Conservation (phyloP, 2,888 invertebrate genomes). For the Lycia hirtaria region DNA sequence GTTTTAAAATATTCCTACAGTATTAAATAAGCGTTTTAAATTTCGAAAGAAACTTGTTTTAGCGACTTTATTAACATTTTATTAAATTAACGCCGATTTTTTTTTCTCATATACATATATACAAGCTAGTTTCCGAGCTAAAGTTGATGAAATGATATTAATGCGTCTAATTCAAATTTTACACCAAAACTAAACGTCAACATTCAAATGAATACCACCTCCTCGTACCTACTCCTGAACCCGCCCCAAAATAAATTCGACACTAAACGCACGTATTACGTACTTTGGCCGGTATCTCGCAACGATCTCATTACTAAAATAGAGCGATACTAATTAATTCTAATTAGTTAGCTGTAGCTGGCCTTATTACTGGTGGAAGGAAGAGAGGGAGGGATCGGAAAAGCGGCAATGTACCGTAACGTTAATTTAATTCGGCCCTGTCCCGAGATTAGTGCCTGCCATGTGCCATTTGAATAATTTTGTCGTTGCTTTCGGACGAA, state of each 20-base stretch:
- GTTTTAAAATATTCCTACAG: no score
- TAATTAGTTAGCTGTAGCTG: slow-evolving; percentile 65
- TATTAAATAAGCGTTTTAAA: neutral
- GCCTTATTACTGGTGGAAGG: slow-evolving; percentile 56
- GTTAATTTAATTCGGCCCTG: slow-evolving; percentile 67
- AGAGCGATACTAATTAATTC: slow-evolving; percentile 67
- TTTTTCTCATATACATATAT: neutral
- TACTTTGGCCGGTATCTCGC: slow-evolving; percentile 42
- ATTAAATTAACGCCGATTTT: neutral
- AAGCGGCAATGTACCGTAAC: slow-evolving; percentile 72
- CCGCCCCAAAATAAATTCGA: slow-evolving; percentile 31
- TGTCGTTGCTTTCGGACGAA: slow-evolving; percentile 60
- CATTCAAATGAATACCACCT: slow-evolving; percentile 25
- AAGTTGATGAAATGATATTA: slow-evolving; percentile 25
- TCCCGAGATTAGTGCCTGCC: slow-evolving; percentile 58
- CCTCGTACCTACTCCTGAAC: slow-evolving; percentile 23
- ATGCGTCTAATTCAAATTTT: slow-evolving; percentile 27
- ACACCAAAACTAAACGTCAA: slow-evolving; percentile 22
- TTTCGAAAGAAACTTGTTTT: slow-evolving; percentile 3
- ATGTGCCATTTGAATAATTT: slow-evolving; percentile 71
- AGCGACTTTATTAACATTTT: neutral
- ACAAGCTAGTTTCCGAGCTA: slow-evolving; percentile 7
- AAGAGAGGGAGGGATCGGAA: slow-evolving; percentile 60
- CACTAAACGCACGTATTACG: slow-evolving; percentile 32
- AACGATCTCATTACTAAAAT: slow-evolving; percentile 55